These are phyloP conservation scores for Caenorhabditis sp. DNA, from an alignment of 2,888 invertebrate genomes.

Conservation along the genomic window DNA sequence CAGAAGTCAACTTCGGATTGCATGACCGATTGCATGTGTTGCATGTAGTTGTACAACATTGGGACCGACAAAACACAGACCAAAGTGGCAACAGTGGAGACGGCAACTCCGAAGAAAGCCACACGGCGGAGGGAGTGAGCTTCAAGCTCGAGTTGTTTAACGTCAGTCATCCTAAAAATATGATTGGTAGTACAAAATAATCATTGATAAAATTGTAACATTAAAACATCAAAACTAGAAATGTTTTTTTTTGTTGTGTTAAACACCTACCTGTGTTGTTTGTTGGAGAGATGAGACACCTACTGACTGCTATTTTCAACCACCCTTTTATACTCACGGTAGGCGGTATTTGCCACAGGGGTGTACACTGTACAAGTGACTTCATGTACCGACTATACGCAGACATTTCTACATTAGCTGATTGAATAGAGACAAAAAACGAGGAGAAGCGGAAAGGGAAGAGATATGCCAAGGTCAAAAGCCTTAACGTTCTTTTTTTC, in stretches of 20 bases:
- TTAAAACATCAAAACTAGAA: neutral
- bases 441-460: slow-evolving; percentile 16
- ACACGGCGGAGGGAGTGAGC: slow-evolving; percentile 52
- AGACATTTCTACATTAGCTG: slow-evolving; percentile 10
- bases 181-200: neutral
- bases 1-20: slow-evolving; percentile 57
- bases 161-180: slow-evolving; percentile 41
- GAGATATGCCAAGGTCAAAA: slow-evolving; percentile 43
- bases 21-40: slow-evolving; percentile 62
- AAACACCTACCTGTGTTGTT: slow-evolving; percentile 30
- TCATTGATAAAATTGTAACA: neutral
- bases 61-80: slow-evolving; percentile 58
- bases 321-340: slow-evolving; percentile 35
- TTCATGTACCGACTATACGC: slow-evolving; percentile 18
- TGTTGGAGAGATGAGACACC: slow-evolving; percentile 40
- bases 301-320: slow-evolving; percentile 25
- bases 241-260: neutral
- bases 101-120: slow-evolving; percentile 58
- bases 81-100: slow-evolving; percentile 56
- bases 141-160: slow-evolving; percentile 53
- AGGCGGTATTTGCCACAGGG: slow-evolving; percentile 42
- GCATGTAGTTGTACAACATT: slow-evolving; percentile 65
- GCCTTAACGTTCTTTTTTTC: slow-evolving; percentile 33
- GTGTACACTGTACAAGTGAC: slow-evolving; percentile 25
- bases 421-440: slow-evolving; percentile 1